Evolutionary conservation across 2,113 vertebrate species (phyloP).

Genomic region (Crotophaga sulcirostris): DNA sequence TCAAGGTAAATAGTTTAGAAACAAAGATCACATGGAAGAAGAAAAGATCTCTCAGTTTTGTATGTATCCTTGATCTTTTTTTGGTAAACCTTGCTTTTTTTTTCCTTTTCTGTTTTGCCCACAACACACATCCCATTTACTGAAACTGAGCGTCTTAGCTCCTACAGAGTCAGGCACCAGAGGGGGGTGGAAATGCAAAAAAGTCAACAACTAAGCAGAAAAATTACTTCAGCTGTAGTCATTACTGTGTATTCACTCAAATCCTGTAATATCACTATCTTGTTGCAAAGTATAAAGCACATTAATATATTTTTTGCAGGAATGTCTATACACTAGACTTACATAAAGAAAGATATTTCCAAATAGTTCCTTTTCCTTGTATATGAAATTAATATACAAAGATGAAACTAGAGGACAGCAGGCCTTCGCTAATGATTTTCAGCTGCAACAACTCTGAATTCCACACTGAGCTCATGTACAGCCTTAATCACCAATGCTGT

Average conservation of each 20-base stretch:
- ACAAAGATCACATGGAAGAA: neutral
- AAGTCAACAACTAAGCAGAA: neutral
- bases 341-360: constrained; percentile 13
- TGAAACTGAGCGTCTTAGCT: neutral
- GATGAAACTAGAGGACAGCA: constrained; percentile 53
- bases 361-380: constrained; percentile 13
- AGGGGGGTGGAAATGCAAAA: neutral
- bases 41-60: neutral
- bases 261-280: neutral
- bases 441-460: constrained; percentile 56
- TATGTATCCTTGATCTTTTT: neutral
- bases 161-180: neutral
- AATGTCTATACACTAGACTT: neutral
- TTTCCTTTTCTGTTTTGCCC: neutral
- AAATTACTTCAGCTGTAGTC: neutral
- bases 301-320: constrained; percentile 14
- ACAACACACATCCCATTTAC: neutral
- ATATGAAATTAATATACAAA: constrained; percentile 36
- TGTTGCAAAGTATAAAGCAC: neutral
- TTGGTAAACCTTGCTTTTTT: neutral
- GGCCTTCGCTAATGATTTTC: constrained; percentile 53
- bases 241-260: neutral
- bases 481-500: constrained; percentile 49
- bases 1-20: constrained; percentile 25
- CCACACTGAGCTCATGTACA: constrained; percentile 40